Evolutionary conservation across 2,113 vertebrate genomes (phyloP), one percentile per base, ranked within the genome.

Genomic region (Hylia prasina): DNA sequence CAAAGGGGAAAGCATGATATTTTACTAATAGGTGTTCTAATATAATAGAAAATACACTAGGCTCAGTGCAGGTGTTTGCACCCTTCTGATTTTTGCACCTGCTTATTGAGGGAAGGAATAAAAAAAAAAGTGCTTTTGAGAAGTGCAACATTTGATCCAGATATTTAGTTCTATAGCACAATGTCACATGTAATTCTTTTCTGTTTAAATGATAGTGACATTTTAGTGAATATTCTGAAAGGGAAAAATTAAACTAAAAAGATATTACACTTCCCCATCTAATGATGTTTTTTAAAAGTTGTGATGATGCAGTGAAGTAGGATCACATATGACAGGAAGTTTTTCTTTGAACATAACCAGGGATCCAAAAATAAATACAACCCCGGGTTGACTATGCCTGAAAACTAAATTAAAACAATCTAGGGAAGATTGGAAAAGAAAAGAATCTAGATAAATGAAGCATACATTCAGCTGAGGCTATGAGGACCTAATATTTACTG

Each of bases 361-460:
- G 42, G 75, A 80, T 91, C 24, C 50, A 82, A 90, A 95, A 93
- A 69, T 77, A 85, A 92, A 79, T 76, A 50, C 14, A 66, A 54
- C 17, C 45, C 22, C 31, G 24, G 28, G 20, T 84, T 44, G 11
- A 83, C 42, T 72, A n/a, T 82, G n/a, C 27, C 25, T 75, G 42
- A n/a, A 75, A 97, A 96, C 92, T 80, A 57, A 95, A 89, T 93
- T 94, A 93, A 96, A 96, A 95, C 71, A 4, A 93, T 37, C 28
- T 84, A 76, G 39, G 13, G 14, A 87, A 96, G 30, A 63, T 37
- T 83, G 68, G 72, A 94, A 96, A 96, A 65, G 13, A 92, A 83
- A 93, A 72, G 9, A 79, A 88, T 17, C 65, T 66, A 85, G 53
- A 66, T 4, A 78, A 40, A 61, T 51, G 60, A 91, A 97, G 75